Conservation (phyloP, 2,797 vertebrate species). For the Lepilemur ruficaudatus region DNA sequence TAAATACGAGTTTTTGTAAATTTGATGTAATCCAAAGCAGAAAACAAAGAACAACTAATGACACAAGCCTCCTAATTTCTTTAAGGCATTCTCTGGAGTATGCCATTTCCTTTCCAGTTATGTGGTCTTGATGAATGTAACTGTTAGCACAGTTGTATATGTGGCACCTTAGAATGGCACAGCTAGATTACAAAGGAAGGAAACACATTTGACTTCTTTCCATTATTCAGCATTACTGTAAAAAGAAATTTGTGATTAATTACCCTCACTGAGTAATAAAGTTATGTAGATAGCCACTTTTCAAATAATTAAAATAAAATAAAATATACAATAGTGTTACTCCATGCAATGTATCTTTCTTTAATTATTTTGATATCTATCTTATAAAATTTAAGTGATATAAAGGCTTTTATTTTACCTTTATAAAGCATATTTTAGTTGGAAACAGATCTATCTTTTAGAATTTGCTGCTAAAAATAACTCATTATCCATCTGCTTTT, state of each 20-base stretch:
- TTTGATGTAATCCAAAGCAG: conserved; percentile 49
- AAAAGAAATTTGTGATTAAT: conserved; percentile 15
- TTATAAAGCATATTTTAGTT: background rate
- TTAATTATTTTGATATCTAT: background rate
- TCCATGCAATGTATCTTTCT: background rate
- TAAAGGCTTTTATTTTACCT: background rate
- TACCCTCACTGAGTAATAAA: background rate
- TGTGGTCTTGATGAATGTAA: background rate
- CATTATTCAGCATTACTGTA: background rate
- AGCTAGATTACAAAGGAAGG: background rate
- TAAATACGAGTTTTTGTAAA: conserved; percentile 37
- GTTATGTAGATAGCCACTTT: background rate
- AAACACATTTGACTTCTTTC: background rate
- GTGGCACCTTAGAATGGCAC: background rate
- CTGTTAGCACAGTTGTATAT: background rate
- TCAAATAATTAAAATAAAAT: background rate
- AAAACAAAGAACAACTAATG: conserved; percentile 18
- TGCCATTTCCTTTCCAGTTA: background rate
- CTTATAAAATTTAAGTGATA: background rate
- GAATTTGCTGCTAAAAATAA: background rate
- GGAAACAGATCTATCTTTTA: background rate
- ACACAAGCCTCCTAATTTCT: background rate
- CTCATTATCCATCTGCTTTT: background rate
- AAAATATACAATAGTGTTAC: background rate
- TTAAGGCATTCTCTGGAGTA: background rate